Base-by-base conservation (phyloP, 2,113 vertebrate species). In the Solenodon paradoxus region DNA sequence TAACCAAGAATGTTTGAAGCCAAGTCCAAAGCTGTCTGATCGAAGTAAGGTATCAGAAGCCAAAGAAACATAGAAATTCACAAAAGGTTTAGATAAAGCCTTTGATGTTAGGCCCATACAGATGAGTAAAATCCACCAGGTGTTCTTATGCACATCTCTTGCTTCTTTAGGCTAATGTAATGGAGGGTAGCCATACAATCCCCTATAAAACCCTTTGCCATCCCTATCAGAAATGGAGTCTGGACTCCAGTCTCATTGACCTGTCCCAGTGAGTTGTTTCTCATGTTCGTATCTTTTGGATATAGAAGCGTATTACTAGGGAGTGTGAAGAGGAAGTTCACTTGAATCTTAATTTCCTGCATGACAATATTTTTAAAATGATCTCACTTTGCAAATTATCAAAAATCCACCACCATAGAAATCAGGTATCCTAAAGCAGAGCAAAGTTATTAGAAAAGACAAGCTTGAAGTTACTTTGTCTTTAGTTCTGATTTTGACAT, bases 301-400 rank as follows among this genome's bases (percentile, higher is more conserved):
- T 96, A 95, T 95, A 97, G 95, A 96, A 94, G 74, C 80, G 63
- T 92, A 96, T 96, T 93, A 96, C 86, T 92, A 81, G 40, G 86
- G 79, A 96, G 86, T 97, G 77, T 93, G 96, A 96, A 96, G 92
- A 78, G 32, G 55, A 95, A 69, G 82, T 91, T 91, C 91, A 88
- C 95, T 96, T 97, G 97, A 97, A 97, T 97, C 94, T 97, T 97
- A 97, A 97, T 96, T 97, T 92, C 86, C 88, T 97, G 84, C 87
- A 88, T 94, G 96, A 88, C 49, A 75, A 57, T 93, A 81, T 90
- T 92, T 97, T 95, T 45, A 5, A 96, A 97, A 95, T 94, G 94
- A 95, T 92, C 83, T 96, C 64, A 81, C 83, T 96, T 57, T 96
- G 47, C 93, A 84, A 94, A 95, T 78, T 90, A 88, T 22, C 90